Evolutionary conservation across 1,140 invertebrate genomes (phyloP).

Genomic region (Polyergus mexicanus): DNA sequence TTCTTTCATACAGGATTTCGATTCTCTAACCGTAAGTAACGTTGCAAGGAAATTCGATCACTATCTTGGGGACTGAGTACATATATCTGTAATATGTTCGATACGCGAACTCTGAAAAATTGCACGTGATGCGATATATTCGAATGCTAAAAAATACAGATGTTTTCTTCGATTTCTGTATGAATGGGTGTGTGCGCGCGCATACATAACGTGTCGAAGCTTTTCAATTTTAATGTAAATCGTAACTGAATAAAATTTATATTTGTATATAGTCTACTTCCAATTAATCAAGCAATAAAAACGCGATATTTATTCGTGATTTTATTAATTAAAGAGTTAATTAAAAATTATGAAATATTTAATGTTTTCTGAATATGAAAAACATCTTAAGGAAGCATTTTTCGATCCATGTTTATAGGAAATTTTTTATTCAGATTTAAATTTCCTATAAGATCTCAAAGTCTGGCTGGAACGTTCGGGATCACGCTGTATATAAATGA

Average conservation of each 20-base stretch:
- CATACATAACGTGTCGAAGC: neutral
- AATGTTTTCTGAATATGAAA: neutral
- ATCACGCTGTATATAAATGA: no score
- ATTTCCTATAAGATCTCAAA: no score
- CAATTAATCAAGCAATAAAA: neutral
- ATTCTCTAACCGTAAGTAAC: constrained; percentile 65
- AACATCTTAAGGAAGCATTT: no score
- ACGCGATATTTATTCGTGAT: neutral
- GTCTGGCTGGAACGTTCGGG: no score
- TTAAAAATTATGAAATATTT: neutral
- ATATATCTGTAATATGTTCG: constrained; percentile 46
- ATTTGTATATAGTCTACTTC: neutral
- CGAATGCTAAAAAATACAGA: constrained; percentile 59
- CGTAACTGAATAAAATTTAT: constrained; percentile 6
- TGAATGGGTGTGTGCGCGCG: neutral
- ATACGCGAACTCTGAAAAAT: constrained; percentile 60
- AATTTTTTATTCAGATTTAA: no score
- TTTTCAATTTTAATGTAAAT: constrained; percentile 29
- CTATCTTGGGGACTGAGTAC: constrained; percentile 41
- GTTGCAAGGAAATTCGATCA: constrained; percentile 37
- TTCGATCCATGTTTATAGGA: no score
- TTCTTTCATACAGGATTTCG: constrained; percentile 42
- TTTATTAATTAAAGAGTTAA: neutral
- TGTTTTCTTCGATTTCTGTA: constrained; percentile 15
- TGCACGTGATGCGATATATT: constrained; percentile 34